Conservation (phyloP, 2,888 invertebrate genomes). For the Lottia gigantea region DNA sequence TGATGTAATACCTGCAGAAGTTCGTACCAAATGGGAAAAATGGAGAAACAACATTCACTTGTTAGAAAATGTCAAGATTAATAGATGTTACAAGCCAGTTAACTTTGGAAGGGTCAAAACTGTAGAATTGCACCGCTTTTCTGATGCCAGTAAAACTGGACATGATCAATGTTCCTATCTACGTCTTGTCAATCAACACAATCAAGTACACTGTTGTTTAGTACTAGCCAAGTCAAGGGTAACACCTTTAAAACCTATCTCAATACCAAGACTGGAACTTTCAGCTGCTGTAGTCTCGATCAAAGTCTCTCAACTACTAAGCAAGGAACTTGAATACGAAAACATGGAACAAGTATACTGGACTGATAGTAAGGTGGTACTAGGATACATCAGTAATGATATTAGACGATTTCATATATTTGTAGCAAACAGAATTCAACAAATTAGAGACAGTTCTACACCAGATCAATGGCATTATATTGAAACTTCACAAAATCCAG, state of each 20-base stretch:
- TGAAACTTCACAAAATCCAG: slow-evolving; percentile 25
- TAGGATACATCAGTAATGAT: slow-evolving; percentile 32
- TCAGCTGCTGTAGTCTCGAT: slow-evolving; percentile 10
- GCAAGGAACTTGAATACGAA: slow-evolving; percentile 20
- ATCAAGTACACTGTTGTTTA: slow-evolving; percentile 25
- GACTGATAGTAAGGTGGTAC: slow-evolving; percentile 31
- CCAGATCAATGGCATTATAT: slow-evolving; percentile 30
- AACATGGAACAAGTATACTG: slow-evolving; percentile 20
- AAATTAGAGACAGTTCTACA: slow-evolving; percentile 21
- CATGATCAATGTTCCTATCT: slow-evolving; percentile 21
- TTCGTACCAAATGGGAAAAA: slow-evolving; percentile 16
- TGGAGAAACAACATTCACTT: slow-evolving; percentile 21
- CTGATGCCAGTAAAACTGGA: slow-evolving; percentile 22
- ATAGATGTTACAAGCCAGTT: slow-evolving; percentile 19
- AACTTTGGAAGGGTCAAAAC: slow-evolving; percentile 20
- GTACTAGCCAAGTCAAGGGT: slow-evolving; percentile 27
- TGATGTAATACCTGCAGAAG: slow-evolving; percentile 22
- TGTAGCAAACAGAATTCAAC: slow-evolving; percentile 32
- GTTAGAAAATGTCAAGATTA: slow-evolving; percentile 16
- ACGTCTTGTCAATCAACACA: slow-evolving; percentile 10
- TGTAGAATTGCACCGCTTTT: slow-evolving; percentile 27
- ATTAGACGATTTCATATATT: slow-evolving; percentile 2
- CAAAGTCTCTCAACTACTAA: slow-evolving; percentile 20
- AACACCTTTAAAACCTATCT: slow-evolving; percentile 23
- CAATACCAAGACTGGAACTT: slow-evolving; percentile 22